phyloP scores from a whole-genome alignment of 1,140 invertebrate genomes.

The Piezodorus guildinii region DNA sequence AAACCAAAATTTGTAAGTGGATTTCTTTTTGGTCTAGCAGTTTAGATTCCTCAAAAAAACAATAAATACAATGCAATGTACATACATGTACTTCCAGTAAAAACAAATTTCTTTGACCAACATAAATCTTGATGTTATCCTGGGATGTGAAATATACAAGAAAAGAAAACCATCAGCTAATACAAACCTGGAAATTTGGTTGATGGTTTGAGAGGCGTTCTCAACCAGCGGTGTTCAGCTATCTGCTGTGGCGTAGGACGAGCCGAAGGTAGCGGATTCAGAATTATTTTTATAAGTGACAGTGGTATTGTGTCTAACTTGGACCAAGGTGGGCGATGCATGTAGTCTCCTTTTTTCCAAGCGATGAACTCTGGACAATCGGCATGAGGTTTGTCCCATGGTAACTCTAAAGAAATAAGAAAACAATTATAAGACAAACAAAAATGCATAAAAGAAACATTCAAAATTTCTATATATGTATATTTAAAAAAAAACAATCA shows the following conservation, averaged over 20 bases:
- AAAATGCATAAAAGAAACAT: too few species aligned
- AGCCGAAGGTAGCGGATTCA: constrained; percentile 48
- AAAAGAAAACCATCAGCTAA: too few species aligned
- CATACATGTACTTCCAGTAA: too few species aligned
- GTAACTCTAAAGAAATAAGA: constrained; percentile 54
- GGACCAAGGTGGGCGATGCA: constrained; percentile 61
- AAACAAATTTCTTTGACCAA: too few species aligned
- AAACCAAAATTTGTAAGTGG: too few species aligned
- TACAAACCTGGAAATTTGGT: background rate
- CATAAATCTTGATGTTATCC: too few species aligned
- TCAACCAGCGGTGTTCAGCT: constrained; percentile 65
- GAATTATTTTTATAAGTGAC: constrained; percentile 59
- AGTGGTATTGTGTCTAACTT: constrained; percentile 66
- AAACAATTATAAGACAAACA: constrained; percentile 24
- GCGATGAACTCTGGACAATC: constrained; percentile 58
- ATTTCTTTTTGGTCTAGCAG: too few species aligned
- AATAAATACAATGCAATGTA: too few species aligned
- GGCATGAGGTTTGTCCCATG: constrained; percentile 74
- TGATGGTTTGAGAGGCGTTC: constrained; percentile 29
- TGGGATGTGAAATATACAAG: too few species aligned
- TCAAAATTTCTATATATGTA: too few species aligned
- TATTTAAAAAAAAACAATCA: too few species aligned
- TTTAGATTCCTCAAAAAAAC: too few species aligned
- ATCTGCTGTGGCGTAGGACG: constrained; percentile 58
- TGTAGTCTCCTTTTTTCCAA: constrained; percentile 58